A percentile compares a stretch with the other conserved stretches of the same genome.
These are phyloP conservation scores for Drosophila flavopinicola DNA, from an alignment of 2,888 invertebrate genomes.

Conservation along the genomic window DNA sequence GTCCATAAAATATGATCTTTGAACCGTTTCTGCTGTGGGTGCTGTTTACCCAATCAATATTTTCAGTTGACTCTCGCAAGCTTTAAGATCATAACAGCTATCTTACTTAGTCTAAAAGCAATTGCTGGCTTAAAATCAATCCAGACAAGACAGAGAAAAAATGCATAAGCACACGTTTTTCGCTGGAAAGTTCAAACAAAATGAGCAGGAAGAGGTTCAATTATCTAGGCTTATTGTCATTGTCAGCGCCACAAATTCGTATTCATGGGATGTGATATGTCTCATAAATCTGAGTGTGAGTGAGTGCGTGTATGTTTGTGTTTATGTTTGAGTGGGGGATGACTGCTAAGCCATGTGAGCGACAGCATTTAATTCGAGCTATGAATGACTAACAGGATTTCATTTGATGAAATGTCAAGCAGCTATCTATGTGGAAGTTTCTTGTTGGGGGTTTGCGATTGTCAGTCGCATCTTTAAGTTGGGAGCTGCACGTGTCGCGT, in stretches of 20 bases:
- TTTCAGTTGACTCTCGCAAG: not conserved
- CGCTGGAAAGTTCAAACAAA: slow-evolving; percentile 20
- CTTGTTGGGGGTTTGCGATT: not conserved
- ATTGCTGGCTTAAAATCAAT: slow-evolving; percentile 9
- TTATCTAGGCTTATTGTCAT: slow-evolving; percentile 46
- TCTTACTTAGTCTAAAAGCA: not conserved
- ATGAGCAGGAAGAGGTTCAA: slow-evolving; percentile 36
- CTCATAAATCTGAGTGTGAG: slow-evolving; percentile 44
- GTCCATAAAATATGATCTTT: no score
- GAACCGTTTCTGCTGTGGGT: not conserved
- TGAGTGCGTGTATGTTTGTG: slow-evolving; percentile 19
- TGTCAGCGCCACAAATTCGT: slow-evolving; percentile 16
- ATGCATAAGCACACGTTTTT: slow-evolving; percentile 18
- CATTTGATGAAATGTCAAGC: slow-evolving; percentile 59
- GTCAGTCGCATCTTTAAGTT: slow-evolving; percentile 28
- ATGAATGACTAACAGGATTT: slow-evolving; percentile 48
- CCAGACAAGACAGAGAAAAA: slow-evolving; percentile 1
- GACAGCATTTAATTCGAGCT: slow-evolving; percentile 34
- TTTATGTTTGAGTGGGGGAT: no score
- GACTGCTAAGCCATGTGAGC: slow-evolving; percentile 51
- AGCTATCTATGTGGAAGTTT: slow-evolving; percentile 20
- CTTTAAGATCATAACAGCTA: not conserved
- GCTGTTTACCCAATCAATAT: slow-evolving; percentile 7
- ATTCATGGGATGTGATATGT: slow-evolving; percentile 39
- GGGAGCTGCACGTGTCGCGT: slow-evolving; percentile 9